These are phyloP conservation scores for Odontomyia ornata DNA, from an alignment of 2,888 invertebrate species.

Conservation along the genomic window DNA sequence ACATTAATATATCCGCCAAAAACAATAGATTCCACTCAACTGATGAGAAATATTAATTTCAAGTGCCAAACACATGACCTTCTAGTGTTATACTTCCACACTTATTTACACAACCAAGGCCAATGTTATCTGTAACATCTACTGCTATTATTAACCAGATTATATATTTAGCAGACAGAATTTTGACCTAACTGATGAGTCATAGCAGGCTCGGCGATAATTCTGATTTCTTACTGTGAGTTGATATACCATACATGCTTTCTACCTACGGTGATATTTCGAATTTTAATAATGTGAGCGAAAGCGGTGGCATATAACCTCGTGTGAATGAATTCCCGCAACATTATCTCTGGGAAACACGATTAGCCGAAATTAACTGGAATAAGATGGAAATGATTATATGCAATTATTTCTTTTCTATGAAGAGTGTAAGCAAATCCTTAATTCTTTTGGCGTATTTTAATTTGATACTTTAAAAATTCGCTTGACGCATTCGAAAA, in stretches of 20 bases:
- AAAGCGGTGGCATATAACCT: constrained; percentile 33
- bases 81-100: neutral
- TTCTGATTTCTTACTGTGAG: neutral
- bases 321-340: neutral
- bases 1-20: neutral
- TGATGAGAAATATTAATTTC: neutral
- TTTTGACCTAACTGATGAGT: neutral
- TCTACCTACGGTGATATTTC: neutral
- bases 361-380: too few species aligned
- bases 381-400: too few species aligned
- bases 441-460: too few species aligned
- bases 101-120: neutral
- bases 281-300: constrained; percentile 24
- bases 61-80: constrained; percentile 5
- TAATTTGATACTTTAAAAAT: too few species aligned
- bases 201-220: neutral
- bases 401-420: too few species aligned
- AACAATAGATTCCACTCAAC: neutral
- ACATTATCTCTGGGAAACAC: neutral
- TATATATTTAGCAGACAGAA: neutral
- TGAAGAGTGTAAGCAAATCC: too few species aligned
- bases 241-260: neutral
- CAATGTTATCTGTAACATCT: neutral
- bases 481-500: too few species aligned
- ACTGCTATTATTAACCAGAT: neutral